A percentile compares a stretch with the other conserved stretches of the same genome.
These are phyloP conservation scores for Chrysogorgia sp. DNA, from an alignment of 92 coral and sea anemone species.

Conservation along the genomic window DNA sequence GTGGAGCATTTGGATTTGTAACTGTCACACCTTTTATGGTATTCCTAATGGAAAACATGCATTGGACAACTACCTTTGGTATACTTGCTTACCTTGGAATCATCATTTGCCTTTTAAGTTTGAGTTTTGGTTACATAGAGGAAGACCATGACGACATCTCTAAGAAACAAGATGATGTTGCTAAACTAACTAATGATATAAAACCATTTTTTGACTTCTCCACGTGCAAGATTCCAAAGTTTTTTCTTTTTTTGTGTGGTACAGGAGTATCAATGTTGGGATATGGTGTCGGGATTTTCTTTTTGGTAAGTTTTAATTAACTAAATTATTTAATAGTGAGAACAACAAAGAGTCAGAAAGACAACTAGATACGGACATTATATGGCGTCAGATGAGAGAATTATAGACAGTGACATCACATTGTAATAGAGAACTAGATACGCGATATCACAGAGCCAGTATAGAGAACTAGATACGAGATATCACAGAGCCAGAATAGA, in stretches of 20 bases:
- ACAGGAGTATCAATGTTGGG: slow-evolving; percentile 5
- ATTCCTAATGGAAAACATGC: slow-evolving; percentile 6
- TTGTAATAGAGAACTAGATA: too few relatives aligned
- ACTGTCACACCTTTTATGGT: neutral
- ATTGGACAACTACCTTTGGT: slow-evolving; percentile 15
- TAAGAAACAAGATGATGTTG: neutral
- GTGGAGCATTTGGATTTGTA: slow-evolving; percentile 1
- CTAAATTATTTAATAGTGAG: too few relatives aligned
- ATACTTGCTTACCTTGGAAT: slow-evolving; percentile 26
- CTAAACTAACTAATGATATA: neutral
- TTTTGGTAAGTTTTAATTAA: neutral
- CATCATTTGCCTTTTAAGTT: slow-evolving; percentile 19
- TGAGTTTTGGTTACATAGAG: slow-evolving; percentile 11
- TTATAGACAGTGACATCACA: too few relatives aligned
- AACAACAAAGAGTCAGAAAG: too few relatives aligned
- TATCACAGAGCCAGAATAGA: too few relatives aligned
- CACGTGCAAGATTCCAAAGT: neutral
- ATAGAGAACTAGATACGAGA: too few relatives aligned
- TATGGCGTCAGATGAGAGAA: too few relatives aligned
- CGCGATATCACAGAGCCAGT: too few relatives aligned
- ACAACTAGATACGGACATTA: too few relatives aligned
- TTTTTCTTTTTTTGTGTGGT: neutral
- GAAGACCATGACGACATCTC: neutral
- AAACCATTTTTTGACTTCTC: neutral
- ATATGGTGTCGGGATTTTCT: neutral